These are phyloP conservation scores for Crotalus horridus DNA, from an alignment of 2,113 vertebrate species.

Conservation along the genomic window DNA sequence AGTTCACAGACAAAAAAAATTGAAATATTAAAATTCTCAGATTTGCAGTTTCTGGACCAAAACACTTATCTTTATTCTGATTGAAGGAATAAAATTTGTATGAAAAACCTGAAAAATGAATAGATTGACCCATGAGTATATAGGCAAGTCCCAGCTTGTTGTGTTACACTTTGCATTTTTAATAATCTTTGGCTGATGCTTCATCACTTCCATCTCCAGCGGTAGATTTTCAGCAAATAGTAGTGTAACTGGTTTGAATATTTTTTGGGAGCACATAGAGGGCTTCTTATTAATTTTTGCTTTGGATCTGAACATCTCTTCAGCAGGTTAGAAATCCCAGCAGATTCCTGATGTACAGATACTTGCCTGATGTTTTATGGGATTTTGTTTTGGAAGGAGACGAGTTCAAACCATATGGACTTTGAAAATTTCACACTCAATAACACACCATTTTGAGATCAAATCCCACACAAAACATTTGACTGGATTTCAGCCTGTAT, in stretches of 20 bases:
- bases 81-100: not conserved
- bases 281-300: not conserved
- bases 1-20: not conserved
- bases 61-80: not conserved
- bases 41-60: not conserved
- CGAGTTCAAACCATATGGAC: not conserved
- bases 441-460: not conserved
- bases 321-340: not conserved
- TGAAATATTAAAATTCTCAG: not conserved
- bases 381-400: not conserved
- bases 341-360: not conserved
- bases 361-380: not conserved
- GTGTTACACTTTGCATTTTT: slow-evolving; percentile 23
- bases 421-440: slow-evolving; percentile 18
- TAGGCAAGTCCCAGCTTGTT: not conserved
- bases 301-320: not conserved
- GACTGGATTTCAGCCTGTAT: slow-evolving; percentile 5
- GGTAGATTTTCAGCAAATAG: not conserved
- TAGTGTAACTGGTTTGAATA: not conserved
- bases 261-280: not conserved
- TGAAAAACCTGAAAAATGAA: slow-evolving; percentile 13
- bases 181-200: not conserved
- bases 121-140: not conserved
- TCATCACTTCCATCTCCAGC: not conserved
- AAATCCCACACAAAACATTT: slow-evolving; percentile 34